phyloP scores from a whole-genome alignment of 2,888 invertebrate species.

The Ganaspis brasiliensis region DNA sequence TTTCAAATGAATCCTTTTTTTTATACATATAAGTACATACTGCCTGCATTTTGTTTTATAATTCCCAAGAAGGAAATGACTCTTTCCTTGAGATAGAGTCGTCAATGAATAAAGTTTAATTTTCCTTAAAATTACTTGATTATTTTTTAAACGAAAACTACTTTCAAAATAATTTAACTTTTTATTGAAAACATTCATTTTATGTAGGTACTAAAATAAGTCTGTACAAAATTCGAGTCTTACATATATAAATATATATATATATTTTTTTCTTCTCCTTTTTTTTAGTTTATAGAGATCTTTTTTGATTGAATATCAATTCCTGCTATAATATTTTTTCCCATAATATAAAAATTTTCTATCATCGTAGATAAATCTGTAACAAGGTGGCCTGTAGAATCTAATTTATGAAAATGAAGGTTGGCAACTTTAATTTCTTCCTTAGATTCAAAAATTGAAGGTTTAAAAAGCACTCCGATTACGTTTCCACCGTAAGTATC shows the following conservation, averaged over 20 bases:
- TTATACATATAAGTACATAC: constrained; percentile 7
- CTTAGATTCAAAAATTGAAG: constrained; percentile 83
- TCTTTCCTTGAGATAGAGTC: constrained; percentile 9
- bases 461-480: constrained; percentile 94
- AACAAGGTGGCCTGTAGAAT: constrained; percentile 80
- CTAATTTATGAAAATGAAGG: constrained; percentile 83
- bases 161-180: background rate
- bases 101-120: constrained; percentile 40
- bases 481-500: constrained; percentile 92
- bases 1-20: constrained; percentile 11
- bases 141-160: background rate
- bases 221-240: constrained; percentile 16
- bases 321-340: constrained; percentile 85
- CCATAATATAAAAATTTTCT: constrained; percentile 87
- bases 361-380: constrained; percentile 86
- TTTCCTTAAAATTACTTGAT: constrained; percentile 18
- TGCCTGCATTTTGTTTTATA: constrained; percentile 27
- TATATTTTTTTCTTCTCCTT: background rate
- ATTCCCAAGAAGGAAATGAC: background rate
- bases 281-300: constrained; percentile 4
- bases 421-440: constrained; percentile 88
- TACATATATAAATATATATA: background rate
- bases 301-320: constrained; percentile 79
- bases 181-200: constrained; percentile 9
- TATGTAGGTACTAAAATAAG: background rate